A percentile compares a stretch with the other conserved stretches of the same genome.
Conservation (phyloP, 1,140 invertebrate genomes). For the Cydia amplana region DNA sequence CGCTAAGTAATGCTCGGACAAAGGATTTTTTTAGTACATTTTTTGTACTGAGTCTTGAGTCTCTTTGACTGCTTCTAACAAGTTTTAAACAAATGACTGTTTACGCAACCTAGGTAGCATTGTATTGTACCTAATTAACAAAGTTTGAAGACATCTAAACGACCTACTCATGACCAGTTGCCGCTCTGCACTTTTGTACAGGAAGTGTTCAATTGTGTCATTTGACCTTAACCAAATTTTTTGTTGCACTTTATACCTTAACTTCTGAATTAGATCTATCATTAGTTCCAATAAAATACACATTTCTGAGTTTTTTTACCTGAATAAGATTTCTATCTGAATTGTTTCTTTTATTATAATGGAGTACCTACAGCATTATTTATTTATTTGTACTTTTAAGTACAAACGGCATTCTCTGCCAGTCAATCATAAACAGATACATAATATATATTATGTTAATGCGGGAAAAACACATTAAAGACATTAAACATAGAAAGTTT, state of each 20-base stretch:
- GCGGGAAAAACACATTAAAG: no score
- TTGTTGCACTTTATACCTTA: not conserved
- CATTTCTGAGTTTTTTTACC: no score
- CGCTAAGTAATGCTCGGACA: conserved; percentile 47
- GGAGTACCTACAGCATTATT: no score
- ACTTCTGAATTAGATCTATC: not conserved
- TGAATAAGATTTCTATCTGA: no score
- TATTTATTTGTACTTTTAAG: no score
- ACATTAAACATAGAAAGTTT: no score
- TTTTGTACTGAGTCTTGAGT: not conserved
- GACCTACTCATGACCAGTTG: not conserved
- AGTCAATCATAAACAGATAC: no score
- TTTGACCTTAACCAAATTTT: conserved; percentile 23
- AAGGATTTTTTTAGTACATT: conserved; percentile 9
- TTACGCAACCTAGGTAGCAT: no score
- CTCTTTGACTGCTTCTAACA: not conserved
- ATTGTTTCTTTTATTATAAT: not conserved
- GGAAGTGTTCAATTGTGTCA: conserved; percentile 22
- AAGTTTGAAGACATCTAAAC: not conserved
- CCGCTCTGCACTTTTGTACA: conserved; percentile 10
- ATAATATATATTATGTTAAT: no score
- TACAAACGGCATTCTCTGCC: no score
- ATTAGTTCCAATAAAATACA: no score
- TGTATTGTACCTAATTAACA: conserved; percentile 4
- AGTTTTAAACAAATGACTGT: no score